Evolutionary conservation across 2,888 invertebrate species (phyloP).

Genomic region (Limnephilus marmoratus): DNA sequence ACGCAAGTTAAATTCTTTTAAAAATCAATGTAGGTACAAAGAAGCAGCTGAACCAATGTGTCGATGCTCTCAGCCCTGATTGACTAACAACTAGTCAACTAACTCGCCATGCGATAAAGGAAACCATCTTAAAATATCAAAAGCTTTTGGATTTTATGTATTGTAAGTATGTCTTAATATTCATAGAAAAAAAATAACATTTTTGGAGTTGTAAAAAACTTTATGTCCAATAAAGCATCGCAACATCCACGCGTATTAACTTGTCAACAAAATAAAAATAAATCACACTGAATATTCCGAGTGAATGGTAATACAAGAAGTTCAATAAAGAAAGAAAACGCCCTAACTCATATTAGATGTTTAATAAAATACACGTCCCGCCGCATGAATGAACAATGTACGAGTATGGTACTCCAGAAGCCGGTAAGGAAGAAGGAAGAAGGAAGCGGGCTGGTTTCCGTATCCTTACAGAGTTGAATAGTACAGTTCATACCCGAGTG

Average conservation of each 20-base stretch:
- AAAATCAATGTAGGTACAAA: no score
- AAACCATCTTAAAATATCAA: not conserved
- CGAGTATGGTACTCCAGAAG: slow-evolving; percentile 18
- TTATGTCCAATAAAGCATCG: not conserved
- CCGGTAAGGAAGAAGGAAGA: slow-evolving; percentile 34
- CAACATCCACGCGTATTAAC: not conserved
- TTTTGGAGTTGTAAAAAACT: not conserved
- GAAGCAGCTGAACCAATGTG: no score
- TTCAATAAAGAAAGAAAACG: not conserved
- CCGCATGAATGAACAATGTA: not conserved
- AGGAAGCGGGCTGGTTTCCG: slow-evolving; percentile 41
- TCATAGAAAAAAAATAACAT: not conserved
- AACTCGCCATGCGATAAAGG: no score
- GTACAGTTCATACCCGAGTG: slow-evolving; percentile 60
- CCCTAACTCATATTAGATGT: slow-evolving; percentile 13
- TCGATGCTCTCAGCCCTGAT: no score
- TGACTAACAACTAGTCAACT: no score
- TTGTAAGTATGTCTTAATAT: not conserved
- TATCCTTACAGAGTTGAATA: slow-evolving; percentile 52
- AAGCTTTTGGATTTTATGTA: not conserved
- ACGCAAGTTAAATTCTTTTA: no score
- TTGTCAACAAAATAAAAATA: not conserved
- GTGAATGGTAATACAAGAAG: not conserved
- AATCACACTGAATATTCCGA: not conserved
- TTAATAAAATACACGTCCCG: slow-evolving; percentile 16